Conservation (phyloP, 64 coral and sea anemone species). For the Stylophora pistillata region DNA sequence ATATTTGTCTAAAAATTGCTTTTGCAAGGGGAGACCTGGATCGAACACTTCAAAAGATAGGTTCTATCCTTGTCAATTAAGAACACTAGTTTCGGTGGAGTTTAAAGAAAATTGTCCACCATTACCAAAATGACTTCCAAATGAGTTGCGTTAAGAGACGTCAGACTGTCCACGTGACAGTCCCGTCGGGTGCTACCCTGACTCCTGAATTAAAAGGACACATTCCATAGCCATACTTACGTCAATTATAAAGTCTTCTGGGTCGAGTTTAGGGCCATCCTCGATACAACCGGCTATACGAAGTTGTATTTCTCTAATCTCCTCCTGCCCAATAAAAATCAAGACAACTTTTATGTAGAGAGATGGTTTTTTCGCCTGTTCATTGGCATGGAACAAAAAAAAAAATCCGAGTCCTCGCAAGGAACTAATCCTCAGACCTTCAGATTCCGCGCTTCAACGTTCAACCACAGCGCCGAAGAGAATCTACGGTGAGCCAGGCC, state of each 20-base stretch:
- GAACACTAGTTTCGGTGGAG: background rate
- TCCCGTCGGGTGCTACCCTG: background rate
- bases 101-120: background rate
- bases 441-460: too few relatives aligned
- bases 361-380: too few relatives aligned
- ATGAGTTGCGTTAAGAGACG: too few relatives aligned
- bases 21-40: too few relatives aligned
- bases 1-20: too few relatives aligned
- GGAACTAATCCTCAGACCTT: too few relatives aligned
- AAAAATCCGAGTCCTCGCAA: background rate
- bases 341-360: too few relatives aligned
- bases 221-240: slow-evolving; percentile 22
- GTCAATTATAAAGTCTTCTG: slow-evolving; percentile 70
- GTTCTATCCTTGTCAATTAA: background rate
- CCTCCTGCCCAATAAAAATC: slow-evolving; percentile 32
- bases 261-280: background rate
- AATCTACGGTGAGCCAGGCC: too few relatives aligned
- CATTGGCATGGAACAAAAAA: background rate
- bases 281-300: slow-evolving; percentile 41
- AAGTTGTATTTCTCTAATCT: slow-evolving; percentile 62
- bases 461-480: too few relatives aligned
- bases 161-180: background rate
- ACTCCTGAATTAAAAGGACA: background rate
- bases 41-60: too few relatives aligned
- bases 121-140: too few relatives aligned